Base-by-base conservation (phyloP, 2,797 vertebrate genomes). In the Sebastes minor region DNA sequence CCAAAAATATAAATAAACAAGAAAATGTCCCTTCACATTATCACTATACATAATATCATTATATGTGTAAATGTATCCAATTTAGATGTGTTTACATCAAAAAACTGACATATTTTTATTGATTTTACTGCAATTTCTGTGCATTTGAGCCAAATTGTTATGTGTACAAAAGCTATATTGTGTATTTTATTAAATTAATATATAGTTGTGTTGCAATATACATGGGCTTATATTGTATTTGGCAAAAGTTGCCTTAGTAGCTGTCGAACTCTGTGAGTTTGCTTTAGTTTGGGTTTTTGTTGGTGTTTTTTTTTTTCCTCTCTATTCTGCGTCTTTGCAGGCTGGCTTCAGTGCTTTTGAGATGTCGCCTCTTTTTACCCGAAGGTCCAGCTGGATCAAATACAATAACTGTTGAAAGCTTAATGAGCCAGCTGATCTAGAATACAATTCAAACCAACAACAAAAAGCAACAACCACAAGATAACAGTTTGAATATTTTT, bases 111-210 rank as follows among this genome's bases (percentile, higher is more conserved):
- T 98, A 97, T 99, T 99, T 99, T 98, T 98, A 97, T 98, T 98
- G 96, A 98, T 98, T 98, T 98, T 97, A 95, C 97, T 99, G 97
- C 97, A 96, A 97, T 98, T 98, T 99, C 97, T 97, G 99, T 99
- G 98, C 97, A 99, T 99, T 98, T 99, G 98, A 99, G 99, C 98
- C 99, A 99, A 99, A 99, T 98, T 98, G 99, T 99, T 99, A 97
- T 95, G 97, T 99, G 98, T 99, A 99, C 97, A 98, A 99, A 98
- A 99, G 98, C 99, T 99, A 99, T 99, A 99, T 99, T 99, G 98
- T 99, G 99, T 99, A 99, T 99, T 99, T 99, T 99, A 99, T 99
- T 99, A 99, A 99, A 99, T 99, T 99, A 99, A 99, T 99, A 99
- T 99, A 99, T 99, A 98, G 98, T 99, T 99, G 98, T 99, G 98